phyloP scores from a whole-genome alignment of 2,888 invertebrate genomes.

The Andricus quercusramuli region DNA sequence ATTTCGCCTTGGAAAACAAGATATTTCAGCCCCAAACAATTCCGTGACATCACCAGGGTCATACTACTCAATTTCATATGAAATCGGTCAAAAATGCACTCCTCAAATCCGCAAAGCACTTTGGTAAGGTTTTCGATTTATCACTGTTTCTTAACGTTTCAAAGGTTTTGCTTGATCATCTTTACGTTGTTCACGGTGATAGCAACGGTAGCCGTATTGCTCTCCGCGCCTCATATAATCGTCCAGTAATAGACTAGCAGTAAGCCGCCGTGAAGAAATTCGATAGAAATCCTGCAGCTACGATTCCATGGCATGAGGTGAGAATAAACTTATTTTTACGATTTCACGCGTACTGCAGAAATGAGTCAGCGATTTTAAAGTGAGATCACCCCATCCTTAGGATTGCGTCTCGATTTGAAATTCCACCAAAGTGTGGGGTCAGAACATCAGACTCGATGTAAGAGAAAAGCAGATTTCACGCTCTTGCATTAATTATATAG shows the following conservation, averaged over 20 bases:
- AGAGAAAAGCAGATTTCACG: background rate
- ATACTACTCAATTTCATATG: too few relatives aligned
- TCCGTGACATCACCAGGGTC: too few relatives aligned
- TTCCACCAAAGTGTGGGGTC: background rate
- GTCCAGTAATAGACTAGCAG: slow-evolving; percentile 86
- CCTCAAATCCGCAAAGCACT: background rate
- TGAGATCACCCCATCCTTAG: background rate
- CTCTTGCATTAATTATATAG: too few relatives aligned
- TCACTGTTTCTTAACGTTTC: slow-evolving; percentile 62
- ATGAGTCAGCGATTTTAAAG: slow-evolving; percentile 20
- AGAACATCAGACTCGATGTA: background rate
- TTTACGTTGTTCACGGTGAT: slow-evolving; percentile 96
- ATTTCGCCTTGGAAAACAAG: too few relatives aligned
- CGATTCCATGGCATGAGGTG: slow-evolving; percentile 62
- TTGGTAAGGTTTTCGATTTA: background rate
- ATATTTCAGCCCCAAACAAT: too few relatives aligned
- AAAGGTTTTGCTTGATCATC: slow-evolving; percentile 94
- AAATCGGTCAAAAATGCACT: background rate
- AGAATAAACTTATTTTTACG: slow-evolving; percentile 41
- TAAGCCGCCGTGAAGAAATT: slow-evolving; percentile 60
- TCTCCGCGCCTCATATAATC: slow-evolving; percentile 96
- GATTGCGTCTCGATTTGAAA: background rate
- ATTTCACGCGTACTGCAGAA: background rate
- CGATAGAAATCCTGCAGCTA: slow-evolving; percentile 57
- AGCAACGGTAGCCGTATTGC: slow-evolving; percentile 93